A percentile compares a stretch with the other conserved stretches of the same genome.
Conservation (phyloP, 2,888 invertebrate species). For the Melipona bicolor region DNA sequence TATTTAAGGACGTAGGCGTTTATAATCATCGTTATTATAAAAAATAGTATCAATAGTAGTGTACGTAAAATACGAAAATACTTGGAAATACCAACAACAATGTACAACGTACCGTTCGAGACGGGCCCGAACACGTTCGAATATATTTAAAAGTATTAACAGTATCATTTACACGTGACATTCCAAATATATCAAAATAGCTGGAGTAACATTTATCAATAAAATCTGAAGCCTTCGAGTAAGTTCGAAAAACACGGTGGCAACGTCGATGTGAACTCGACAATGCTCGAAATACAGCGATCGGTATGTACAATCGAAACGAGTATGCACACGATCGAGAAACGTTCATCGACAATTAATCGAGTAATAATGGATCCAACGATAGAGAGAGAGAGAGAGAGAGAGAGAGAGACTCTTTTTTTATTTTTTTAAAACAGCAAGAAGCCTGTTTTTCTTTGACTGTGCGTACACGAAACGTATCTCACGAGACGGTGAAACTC, state of each 20-base stretch:
- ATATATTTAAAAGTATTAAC: slow-evolving; percentile 7
- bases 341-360: background rate
- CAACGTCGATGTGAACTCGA: background rate
- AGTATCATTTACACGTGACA: slow-evolving; percentile 13
- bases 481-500: slow-evolving; percentile 20
- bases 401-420: background rate
- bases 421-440: background rate
- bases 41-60: slow-evolving; percentile 41
- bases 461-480: slow-evolving; percentile 39
- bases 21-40: slow-evolving; percentile 29
- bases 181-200: slow-evolving; percentile 40
- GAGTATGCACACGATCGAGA: background rate
- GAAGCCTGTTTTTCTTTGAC: background rate
- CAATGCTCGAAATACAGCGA: slow-evolving; percentile 8
- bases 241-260: background rate
- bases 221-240: slow-evolving; percentile 25
- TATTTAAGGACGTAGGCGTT: slow-evolving; percentile 29
- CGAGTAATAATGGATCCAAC: background rate
- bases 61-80: slow-evolving; percentile 50
- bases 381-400: background rate
- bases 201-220: slow-evolving; percentile 17
- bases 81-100: slow-evolving; percentile 39
- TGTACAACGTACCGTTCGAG: slow-evolving; percentile 15
- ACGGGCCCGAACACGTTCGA: slow-evolving; percentile 5
- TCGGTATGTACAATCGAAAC: slow-evolving; percentile 11